Conservation (phyloP, 2,797 vertebrate genomes). For the Sparus aurata region DNA sequence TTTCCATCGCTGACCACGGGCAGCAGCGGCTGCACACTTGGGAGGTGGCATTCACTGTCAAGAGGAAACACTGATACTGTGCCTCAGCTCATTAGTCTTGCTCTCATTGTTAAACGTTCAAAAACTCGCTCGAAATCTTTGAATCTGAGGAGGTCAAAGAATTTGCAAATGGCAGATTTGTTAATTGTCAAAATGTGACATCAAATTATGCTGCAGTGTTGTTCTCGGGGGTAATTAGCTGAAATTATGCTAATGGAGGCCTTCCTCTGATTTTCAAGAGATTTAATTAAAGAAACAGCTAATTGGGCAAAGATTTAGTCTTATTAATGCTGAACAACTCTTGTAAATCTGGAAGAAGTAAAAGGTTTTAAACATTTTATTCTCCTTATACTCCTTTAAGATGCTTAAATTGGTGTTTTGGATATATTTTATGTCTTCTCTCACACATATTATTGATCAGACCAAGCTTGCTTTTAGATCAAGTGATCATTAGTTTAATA, state of each 20-base stretch:
- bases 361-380: constrained; percentile 14
- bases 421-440: neutral
- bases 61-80: constrained; percentile 2
- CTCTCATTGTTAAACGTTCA: constrained; percentile 8
- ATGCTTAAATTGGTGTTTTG: neutral
- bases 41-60: constrained; percentile 26
- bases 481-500: neutral
- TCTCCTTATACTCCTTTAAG: neutral
- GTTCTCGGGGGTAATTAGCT: constrained; percentile 46
- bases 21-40: constrained; percentile 1
- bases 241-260: constrained; percentile 42
- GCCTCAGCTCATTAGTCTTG: constrained; percentile 39
- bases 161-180: constrained; percentile 39
- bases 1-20: constrained; percentile 13
- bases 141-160: constrained; percentile 31
- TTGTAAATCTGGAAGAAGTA: neutral
- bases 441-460: neutral
- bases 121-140: constrained; percentile 13
- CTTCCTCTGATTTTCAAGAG: constrained; percentile 43
- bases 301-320: constrained; percentile 39
- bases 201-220: constrained; percentile 50
- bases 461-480: neutral
- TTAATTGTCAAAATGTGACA: constrained; percentile 43
- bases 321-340: constrained; percentile 19
- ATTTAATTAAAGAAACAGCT: constrained; percentile 51